Conservation (phyloP, 2,113 vertebrate genomes). For the Bujurquina vittata region DNA sequence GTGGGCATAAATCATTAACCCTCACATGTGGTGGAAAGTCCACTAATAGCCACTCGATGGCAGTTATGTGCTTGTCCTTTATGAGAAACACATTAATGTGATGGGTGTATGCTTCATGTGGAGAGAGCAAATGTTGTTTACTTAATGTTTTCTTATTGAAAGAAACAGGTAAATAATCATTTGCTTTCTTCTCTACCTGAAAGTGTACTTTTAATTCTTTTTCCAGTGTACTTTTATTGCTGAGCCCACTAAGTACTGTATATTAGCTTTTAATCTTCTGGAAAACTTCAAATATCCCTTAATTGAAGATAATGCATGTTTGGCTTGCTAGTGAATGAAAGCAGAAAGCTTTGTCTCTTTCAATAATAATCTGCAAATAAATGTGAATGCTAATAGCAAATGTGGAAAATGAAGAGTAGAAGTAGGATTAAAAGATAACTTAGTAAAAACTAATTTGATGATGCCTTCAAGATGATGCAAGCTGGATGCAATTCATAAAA, state of each 20-base stretch:
- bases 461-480: conserved; percentile 65
- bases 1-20: neutral
- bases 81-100: conserved; percentile 1
- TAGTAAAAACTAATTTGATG: conserved; percentile 42
- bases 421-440: conserved; percentile 12
- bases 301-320: neutral
- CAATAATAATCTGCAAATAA: conserved; percentile 11
- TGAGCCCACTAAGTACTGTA: neutral
- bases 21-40: neutral
- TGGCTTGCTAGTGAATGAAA: conserved; percentile 7
- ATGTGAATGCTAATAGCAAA: neutral
- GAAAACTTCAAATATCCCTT: conserved; percentile 8
- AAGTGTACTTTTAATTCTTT: neutral
- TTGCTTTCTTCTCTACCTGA: neutral
- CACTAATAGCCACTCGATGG: neutral
- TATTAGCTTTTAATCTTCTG: neutral
- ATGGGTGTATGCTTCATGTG: neutral
- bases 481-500: conserved; percentile 47
- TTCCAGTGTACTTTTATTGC: neutral
- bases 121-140: neutral
- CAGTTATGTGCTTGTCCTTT: neutral
- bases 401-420: conserved; percentile 6
- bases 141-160: neutral
- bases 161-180: neutral
- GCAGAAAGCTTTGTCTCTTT: conserved; percentile 10